A percentile compares a stretch with the other conserved stretches of the same genome.
phyloP scores from a whole-genome alignment of 2,888 invertebrate genomes.

The Molorchus minor region DNA sequence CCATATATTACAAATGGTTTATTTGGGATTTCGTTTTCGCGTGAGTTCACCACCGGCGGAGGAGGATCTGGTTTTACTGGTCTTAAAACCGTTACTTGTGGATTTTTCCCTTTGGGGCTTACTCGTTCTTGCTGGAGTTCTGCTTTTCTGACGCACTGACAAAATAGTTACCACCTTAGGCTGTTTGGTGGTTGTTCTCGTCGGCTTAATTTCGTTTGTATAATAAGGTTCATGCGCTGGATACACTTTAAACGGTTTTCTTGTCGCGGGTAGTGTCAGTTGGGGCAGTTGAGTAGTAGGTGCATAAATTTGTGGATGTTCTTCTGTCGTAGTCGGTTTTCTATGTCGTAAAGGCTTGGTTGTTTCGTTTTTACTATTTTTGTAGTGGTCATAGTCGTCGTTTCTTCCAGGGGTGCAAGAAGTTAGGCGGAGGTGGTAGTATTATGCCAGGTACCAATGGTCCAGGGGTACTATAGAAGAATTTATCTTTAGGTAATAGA shows the following conservation, averaged over 20 bases:
- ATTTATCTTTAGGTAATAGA: slow-evolving; percentile 81
- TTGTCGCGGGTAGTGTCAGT: slow-evolving; percentile 57
- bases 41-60: slow-evolving; percentile 49
- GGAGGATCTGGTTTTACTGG: slow-evolving; percentile 58
- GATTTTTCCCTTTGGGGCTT: slow-evolving; percentile 36
- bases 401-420: slow-evolving; percentile 74
- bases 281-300: slow-evolving; percentile 57
- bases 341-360: slow-evolving; percentile 37
- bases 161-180: slow-evolving; percentile 62
- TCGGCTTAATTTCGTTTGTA: slow-evolving; percentile 47
- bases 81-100: slow-evolving; percentile 56
- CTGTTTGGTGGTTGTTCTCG: slow-evolving; percentile 59
- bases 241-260: slow-evolving; percentile 44
- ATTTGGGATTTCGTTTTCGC: slow-evolving; percentile 62
- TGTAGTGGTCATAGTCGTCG: slow-evolving; percentile 60
- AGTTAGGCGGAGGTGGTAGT: slow-evolving; percentile 87
- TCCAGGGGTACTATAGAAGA: slow-evolving; percentile 67
- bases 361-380: no score
- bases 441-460: slow-evolving; percentile 90
- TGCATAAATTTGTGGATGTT: slow-evolving; percentile 38
- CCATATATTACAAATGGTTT: slow-evolving; percentile 67
- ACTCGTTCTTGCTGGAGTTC: slow-evolving; percentile 34
- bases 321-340: slow-evolving; percentile 40
- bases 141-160: slow-evolving; percentile 50
- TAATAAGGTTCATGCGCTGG: slow-evolving; percentile 46